A percentile compares a stretch with the other conserved stretches of the same genome.
Evolutionary conservation across 2,797 vertebrate species (phyloP).

Genomic region (Phrynocephalus guinanensis): DNA sequence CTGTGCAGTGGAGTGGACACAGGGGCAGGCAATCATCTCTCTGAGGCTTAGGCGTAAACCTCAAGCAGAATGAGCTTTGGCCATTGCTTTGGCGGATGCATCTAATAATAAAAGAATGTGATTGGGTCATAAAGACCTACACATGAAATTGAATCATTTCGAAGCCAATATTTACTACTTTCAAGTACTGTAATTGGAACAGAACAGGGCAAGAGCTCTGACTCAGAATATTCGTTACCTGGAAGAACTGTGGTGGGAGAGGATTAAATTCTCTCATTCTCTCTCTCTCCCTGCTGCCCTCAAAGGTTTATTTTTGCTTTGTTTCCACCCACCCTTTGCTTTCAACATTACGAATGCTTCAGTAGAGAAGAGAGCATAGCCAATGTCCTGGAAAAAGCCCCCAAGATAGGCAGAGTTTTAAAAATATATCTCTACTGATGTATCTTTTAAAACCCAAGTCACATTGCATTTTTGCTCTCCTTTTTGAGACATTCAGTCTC

Average conservation of each 20-base stretch:
- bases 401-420: slow-evolving; percentile 41
- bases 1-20: slow-evolving; percentile 66
- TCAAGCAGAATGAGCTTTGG: slow-evolving; percentile 51
- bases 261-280: neutral
- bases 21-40: slow-evolving; percentile 45
- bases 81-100: slow-evolving; percentile 32
- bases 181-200: slow-evolving; percentile 6
- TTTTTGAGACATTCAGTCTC: neutral
- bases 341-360: slow-evolving; percentile 20
- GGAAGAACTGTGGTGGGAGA: slow-evolving; percentile 27
- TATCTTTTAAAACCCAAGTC: slow-evolving; percentile 26
- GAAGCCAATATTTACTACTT: slow-evolving; percentile 3
- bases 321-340: neutral
- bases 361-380: slow-evolving; percentile 37
- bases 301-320: neutral
- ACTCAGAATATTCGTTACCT: slow-evolving; percentile 40
- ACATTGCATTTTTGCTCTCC: neutral
- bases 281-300: neutral
- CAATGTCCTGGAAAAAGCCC: slow-evolving; percentile 36
- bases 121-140: slow-evolving; percentile 26
- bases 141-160: slow-evolving; percentile 40
- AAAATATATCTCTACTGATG: neutral
- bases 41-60: slow-evolving; percentile 52
- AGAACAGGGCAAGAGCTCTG: neutral
- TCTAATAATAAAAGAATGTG: slow-evolving; percentile 41